Evolutionary conservation across 1,140 invertebrate genomes (phyloP), one percentile per base, ranked within the genome.

Genomic region (Penaeus chinensis): DNA sequence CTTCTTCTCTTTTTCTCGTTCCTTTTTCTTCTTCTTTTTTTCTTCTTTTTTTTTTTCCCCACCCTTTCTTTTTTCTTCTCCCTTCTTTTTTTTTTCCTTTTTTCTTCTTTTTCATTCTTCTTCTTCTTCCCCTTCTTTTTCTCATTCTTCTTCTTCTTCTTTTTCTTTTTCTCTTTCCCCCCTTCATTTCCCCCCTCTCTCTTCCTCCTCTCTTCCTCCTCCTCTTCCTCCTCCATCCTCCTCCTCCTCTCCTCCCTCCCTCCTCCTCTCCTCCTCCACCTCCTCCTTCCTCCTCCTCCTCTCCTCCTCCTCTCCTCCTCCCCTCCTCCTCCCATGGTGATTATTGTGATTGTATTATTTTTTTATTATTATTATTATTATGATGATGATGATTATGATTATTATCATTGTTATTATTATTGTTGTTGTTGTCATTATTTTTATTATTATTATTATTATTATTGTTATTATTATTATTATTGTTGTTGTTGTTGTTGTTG

Each of bases 31-130:
- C 16, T 22, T 22, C 24, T 54, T 62, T 22, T 81, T 22, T 62
- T 54, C 61, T 22, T 62, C 60, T 81, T 54, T 81, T 54, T 62
- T 22, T 81, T 54, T 81, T 54, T 81, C 47, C 24, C 47, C 10
- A 18, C 61, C 24, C 37, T 22, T 65, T 20, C 27, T 32, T 71
- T 27, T 84, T 32, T 80, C 63, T 69, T 42, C 19, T 24, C 37
- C 74, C 47, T 63, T 37, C 37, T 37, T 42, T 83, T n/a, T 74
- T n/a, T 76, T 63, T 76, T 60, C 13, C 16, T 77, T 32, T 83
- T 16, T 71, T 47, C 61, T 27, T 77, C 62, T 83, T 18, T 74
- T 32, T 20, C 60, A 61, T 32, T 76, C 65, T 88, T 16, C 20
- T 18, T 63, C 63, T 11, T 19, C 20, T 54, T 61, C 79, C 13